A percentile compares a stretch with the other conserved stretches of the same genome.
Evolutionary conservation across 1,140 invertebrate species (phyloP).

Genomic region (Brachystomella parvula): DNA sequence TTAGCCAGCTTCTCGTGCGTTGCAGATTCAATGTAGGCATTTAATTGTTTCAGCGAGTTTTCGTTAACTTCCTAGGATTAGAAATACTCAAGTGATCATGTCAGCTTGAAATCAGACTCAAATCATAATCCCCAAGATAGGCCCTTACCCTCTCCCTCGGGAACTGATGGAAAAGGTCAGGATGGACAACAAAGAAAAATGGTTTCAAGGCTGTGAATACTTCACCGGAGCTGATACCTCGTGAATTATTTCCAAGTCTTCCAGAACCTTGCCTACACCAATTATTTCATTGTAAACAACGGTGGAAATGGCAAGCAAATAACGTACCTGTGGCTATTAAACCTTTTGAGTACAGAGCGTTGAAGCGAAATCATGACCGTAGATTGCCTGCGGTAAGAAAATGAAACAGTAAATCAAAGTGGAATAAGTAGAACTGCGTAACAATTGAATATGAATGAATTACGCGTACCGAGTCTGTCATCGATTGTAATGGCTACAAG

Average conservation of each 20-base stretch:
- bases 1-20: slow-evolving; percentile 52
- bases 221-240: slow-evolving; percentile 58
- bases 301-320: background rate
- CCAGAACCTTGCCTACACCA: background rate
- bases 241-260: background rate
- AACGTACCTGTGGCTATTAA: background rate
- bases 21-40: slow-evolving; percentile 68
- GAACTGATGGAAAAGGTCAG: slow-evolving; percentile 84
- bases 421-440: no score
- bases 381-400: no score
- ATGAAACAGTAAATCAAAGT: no score
- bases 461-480: no score
- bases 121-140: no score
- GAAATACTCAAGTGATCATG: background rate
- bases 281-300: no score
- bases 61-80: slow-evolving; percentile 69
- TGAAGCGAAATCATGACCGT: no score
- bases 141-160: slow-evolving; percentile 71
- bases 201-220: slow-evolving; percentile 80
- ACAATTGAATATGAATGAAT: no score
- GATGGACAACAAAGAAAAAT: slow-evolving; percentile 91
- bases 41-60: slow-evolving; percentile 77
- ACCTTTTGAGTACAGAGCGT: no score
- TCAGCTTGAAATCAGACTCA: background rate
- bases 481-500: no score